Evolutionary conservation across 30 jellyfish, hydroid and myxozoan species (phyloP), one percentile per base, ranked within the genome.

Genomic region (Sanderia malayensis): DNA sequence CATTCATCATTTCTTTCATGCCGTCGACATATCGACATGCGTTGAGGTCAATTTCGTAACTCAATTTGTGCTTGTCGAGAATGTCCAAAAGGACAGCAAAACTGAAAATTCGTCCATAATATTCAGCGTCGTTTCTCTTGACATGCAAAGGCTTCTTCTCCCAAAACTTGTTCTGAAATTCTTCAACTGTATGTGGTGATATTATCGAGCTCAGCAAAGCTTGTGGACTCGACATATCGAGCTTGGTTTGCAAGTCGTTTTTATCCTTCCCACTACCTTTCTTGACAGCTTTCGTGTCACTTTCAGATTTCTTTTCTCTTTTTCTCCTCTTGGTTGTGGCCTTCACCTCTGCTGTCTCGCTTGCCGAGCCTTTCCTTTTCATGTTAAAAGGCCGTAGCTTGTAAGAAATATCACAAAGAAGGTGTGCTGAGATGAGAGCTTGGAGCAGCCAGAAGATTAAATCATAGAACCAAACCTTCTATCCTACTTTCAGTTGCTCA

Each of bases 121-220:
- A 92, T 13, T 70, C 89, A 19, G 44, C 26, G 46, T 92, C 92
- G 19, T 72, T 80, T 77, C 98, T 59, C 71, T 79, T 92, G 61
- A 92, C 67, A 59, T 73, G 82, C 53, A 84, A 70, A 27, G 87
- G 95, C 53, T 85, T 84, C 83, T 92, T 84, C 80, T 92, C 98
- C 98, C 98, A 92, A 61, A 27, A 52, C 18, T 77, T 80, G 2
- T 47, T 68, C 23, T 86, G 58, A 62, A 92, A 92, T 0, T 15
- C 66, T 19, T 84, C 82, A 1, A 85, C 19, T 24, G 86, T 19
- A 44, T 34, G 60, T 8, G 93, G 88, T 22, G 75, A 70, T 31
- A 92, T 73, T 33, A 90, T 21, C 2, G 96, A 82, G 37, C 44
- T 67, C 44, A 92, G 49, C 26, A 74, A 57, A 11, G 76, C 74